Evolutionary conservation across 2,797 vertebrate genomes (phyloP).

Genomic region (Pseudomugil gertrudae): DNA sequence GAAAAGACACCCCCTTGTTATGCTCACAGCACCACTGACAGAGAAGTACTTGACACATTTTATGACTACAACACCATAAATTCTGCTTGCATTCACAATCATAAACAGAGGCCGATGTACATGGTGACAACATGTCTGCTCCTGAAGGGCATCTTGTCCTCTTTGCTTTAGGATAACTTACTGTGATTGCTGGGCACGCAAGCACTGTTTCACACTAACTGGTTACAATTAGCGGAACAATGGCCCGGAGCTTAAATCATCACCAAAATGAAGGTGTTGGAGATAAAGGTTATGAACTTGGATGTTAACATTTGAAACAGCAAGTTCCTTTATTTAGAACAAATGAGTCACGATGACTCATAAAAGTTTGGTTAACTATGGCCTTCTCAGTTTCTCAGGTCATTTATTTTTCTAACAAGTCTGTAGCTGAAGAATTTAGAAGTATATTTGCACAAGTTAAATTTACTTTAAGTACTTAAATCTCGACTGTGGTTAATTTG

Average conservation of each 20-base stretch:
- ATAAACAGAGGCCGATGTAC: slow-evolving; percentile 30
- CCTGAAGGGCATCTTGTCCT: slow-evolving; percentile 55
- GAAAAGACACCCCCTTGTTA: not conserved
- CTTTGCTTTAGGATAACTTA: slow-evolving; percentile 49
- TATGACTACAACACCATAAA: slow-evolving; percentile 31
- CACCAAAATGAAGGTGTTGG: slow-evolving; percentile 27
- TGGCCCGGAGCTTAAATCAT: slow-evolving; percentile 31
- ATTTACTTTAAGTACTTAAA: not conserved
- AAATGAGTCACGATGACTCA: slow-evolving; percentile 49
- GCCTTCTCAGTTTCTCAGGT: slow-evolving; percentile 9
- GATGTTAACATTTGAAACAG: slow-evolving; percentile 33
- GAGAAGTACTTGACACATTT: slow-evolving; percentile 20
- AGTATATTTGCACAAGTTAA: not conserved
- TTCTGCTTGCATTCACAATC: slow-evolving; percentile 39
- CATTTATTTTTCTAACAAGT: slow-evolving; percentile 10
- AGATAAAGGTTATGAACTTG: slow-evolving; percentile 24
- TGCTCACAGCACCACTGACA: slow-evolving; percentile 11
- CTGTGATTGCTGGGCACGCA: slow-evolving; percentile 54
- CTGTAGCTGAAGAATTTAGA: not conserved
- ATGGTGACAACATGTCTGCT: slow-evolving; percentile 65
- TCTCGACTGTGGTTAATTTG: slow-evolving; percentile 1
- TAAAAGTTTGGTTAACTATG: slow-evolving; percentile 20
- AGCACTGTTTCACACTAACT: slow-evolving; percentile 41
- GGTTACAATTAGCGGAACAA: slow-evolving; percentile 60
- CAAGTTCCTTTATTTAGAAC: slow-evolving; percentile 16